Base-by-base conservation (phyloP, 2,797 vertebrate species). In the Pangasius larnaudii region DNA sequence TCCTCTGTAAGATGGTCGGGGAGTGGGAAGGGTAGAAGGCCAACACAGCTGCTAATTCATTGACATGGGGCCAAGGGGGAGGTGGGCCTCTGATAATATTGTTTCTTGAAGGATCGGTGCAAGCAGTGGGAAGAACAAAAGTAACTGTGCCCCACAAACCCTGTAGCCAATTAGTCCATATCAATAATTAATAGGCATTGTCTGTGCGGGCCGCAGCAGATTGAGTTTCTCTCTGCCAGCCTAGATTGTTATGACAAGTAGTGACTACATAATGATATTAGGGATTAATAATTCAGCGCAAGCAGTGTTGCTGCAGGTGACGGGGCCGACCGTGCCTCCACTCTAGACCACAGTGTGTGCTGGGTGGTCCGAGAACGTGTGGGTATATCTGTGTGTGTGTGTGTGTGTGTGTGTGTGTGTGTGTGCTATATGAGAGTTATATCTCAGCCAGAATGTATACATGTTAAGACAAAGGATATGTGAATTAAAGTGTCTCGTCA, bases 151-250 rank as follows among this genome's bases (percentile, higher is more conserved):
- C 95, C 97, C 93, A 93, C 93, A 96, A 97, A 97, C 96, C 97
- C 97, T 98, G 97, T 98, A 96, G 97, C 97, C 97, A 98, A 98
- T 98, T 98, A 98, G 97, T 96, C 96, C 89, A 90, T 96, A 98
- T 98, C 96, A 98, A 98, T 98, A 98, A 97, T 98, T 98, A 97
- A 98, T 96, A 93, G 90, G 94, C 95, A 94, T 96, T 95, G 95
- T 95, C 95, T 95, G 95, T 89, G 90, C 84, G 94, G 94, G 94
- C 92, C 90, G 93, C 92, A 42, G 95, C 93, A 95, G 96, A 96
- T 96, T 96, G 95, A 96, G 95, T 95, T 95, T 93, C 95, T 95
- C 95, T 96, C 95, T 95, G 96, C 95, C 95, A 93, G 95, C 94
- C 97, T 94, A 95, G 96, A 96, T 97, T 97, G 98, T 98, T 98